These are phyloP conservation scores for Proisotoma minuta DNA, from an alignment of 2,888 invertebrate species.

Conservation along the genomic window DNA sequence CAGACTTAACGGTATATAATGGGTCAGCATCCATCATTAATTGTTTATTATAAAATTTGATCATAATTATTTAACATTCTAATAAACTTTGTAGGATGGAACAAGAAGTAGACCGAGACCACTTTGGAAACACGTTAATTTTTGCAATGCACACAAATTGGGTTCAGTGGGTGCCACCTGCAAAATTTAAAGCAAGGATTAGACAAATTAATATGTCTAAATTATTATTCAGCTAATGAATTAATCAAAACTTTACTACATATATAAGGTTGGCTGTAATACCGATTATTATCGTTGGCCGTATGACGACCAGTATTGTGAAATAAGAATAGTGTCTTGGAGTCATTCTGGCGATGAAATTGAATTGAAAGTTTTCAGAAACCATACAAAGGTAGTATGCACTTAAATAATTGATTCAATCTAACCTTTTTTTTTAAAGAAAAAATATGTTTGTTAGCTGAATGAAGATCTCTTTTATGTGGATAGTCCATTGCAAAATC, in stretches of 20 bases:
- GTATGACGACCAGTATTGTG: conserved; percentile 27
- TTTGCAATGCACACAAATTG: too few species aligned
- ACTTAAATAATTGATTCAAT: neutral
- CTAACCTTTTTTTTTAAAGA: neutral
- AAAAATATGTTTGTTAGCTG: conserved; percentile 1
- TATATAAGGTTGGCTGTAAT: conserved; percentile 18
- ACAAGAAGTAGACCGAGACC: conserved; percentile 24
- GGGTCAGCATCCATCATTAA: conserved; percentile 16
- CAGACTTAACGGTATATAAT: conserved; percentile 19
- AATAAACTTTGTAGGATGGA: conserved; percentile 22
- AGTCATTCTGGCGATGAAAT: conserved; percentile 18
- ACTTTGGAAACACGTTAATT: conserved; percentile 21
- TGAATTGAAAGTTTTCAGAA: neutral
- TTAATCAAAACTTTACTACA: too few species aligned
- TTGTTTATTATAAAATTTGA: too few species aligned
- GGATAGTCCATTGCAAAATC: conserved; percentile 8
- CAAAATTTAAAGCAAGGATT: too few species aligned
- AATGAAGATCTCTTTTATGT: neutral
- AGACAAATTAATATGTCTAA: too few species aligned
- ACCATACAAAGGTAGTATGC: conserved; percentile 17
- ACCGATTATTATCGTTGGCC: conserved; percentile 30
- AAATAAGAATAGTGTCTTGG: conserved; percentile 20
- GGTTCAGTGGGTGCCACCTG: conserved; percentile 31
- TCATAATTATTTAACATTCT: neutral
- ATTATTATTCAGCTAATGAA: too few species aligned